Conservation (phyloP, 2,888 invertebrate genomes). For the Furcula furcula region DNA sequence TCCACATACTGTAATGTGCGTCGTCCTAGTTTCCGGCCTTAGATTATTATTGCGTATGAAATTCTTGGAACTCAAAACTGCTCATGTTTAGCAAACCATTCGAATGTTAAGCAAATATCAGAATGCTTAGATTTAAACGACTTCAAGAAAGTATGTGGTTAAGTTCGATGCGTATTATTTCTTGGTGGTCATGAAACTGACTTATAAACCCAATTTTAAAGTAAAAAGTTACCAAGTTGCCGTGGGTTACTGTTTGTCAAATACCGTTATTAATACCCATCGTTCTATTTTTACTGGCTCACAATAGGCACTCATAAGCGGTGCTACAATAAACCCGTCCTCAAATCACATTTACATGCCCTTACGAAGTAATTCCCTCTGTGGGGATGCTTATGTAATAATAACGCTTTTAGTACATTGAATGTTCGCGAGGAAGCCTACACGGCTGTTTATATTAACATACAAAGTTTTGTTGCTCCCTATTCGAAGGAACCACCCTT, state of each 20-base stretch:
- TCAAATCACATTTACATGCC: conserved; percentile 29
- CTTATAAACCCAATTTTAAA: no score
- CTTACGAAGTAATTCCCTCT: conserved; percentile 46
- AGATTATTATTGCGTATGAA: not conserved
- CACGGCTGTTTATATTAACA: conserved; percentile 75
- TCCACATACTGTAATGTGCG: not conserved
- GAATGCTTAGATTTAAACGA: no score
- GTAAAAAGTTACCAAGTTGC: no score
- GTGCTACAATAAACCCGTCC: conserved; percentile 30
- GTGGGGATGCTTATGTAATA: conserved; percentile 49
- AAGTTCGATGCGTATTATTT: no score
- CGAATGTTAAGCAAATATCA: no score
- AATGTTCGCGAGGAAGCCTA: conserved; percentile 64
- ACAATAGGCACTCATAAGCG: conserved; percentile 2
- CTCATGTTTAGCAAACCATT: no score
- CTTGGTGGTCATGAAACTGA: no score
- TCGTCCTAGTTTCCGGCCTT: not conserved
- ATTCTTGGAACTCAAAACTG: no score
- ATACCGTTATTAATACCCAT: not conserved
- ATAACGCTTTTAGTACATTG: conserved; percentile 61
- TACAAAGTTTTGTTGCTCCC: conserved; percentile 68
- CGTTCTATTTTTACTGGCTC: not conserved
- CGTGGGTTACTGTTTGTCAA: no score
- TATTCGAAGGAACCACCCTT: conserved; percentile 65
- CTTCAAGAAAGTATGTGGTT: no score